Conservation (phyloP, 2,888 invertebrate species). For the Philereme transversata region DNA sequence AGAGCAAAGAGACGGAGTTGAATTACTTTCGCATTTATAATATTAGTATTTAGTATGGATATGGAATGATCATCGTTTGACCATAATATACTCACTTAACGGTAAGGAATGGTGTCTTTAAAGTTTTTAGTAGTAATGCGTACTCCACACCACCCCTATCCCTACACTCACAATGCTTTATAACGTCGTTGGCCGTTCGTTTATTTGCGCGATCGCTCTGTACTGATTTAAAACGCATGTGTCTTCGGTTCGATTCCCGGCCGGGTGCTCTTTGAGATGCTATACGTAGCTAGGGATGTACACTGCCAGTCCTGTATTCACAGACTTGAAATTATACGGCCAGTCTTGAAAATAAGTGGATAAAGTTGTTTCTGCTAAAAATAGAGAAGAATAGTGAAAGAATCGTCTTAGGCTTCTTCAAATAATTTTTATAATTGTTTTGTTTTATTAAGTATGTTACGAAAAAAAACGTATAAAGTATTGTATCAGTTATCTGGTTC, state of each 20-base stretch:
- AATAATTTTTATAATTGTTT: too few species aligned
- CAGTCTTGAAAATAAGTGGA: neutral
- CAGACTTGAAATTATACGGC: neutral
- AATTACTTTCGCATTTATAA: too few species aligned
- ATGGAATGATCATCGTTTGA: too few species aligned
- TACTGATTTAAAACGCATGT: slow-evolving; percentile 76
- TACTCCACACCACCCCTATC: slow-evolving; percentile 49
- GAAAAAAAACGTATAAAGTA: too few species aligned
- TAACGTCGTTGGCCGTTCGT: slow-evolving; percentile 65
- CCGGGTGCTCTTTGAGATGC: slow-evolving; percentile 48
- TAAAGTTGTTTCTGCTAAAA: too few species aligned
- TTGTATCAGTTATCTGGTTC: too few species aligned
- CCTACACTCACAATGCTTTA: slow-evolving; percentile 71
- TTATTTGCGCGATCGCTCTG: slow-evolving; percentile 72
- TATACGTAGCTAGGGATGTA: slow-evolving; percentile 40
- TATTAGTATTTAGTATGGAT: too few species aligned
- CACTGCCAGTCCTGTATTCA: neutral
- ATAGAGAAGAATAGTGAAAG: too few species aligned
- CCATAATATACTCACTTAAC: too few species aligned
- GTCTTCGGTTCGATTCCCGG: slow-evolving; percentile 71
- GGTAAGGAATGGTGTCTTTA: neutral
- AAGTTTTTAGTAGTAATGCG: slow-evolving; percentile 9
- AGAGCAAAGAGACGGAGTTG: too few species aligned
- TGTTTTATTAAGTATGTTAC: too few species aligned
- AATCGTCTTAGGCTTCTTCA: too few species aligned